These are phyloP conservation scores for Bellardia pandia DNA, from an alignment of 2,888 invertebrate species.

Conservation along the genomic window DNA sequence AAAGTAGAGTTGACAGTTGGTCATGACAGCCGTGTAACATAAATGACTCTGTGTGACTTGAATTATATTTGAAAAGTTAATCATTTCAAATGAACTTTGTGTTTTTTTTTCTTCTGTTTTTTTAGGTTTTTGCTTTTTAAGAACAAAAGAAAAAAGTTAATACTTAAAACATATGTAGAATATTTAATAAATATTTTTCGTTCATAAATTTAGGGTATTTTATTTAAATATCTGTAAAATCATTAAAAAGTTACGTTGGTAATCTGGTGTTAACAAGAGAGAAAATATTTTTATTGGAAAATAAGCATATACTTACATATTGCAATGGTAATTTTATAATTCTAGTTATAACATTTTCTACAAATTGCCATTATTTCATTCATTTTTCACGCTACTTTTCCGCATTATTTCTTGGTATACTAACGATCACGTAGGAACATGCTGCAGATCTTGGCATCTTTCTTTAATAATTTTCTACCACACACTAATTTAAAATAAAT, in stretches of 20 bases:
- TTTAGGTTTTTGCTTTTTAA: background rate
- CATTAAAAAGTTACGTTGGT: background rate
- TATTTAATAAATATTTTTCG: background rate
- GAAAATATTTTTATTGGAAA: background rate
- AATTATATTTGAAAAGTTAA: slow-evolving; percentile 69
- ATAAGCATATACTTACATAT: background rate
- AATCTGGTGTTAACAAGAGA: background rate
- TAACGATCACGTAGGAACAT: background rate
- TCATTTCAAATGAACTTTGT: slow-evolving; percentile 62
- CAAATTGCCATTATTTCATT: slow-evolving; percentile 44
- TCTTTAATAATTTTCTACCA: background rate
- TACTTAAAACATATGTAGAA: background rate
- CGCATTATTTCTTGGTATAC: slow-evolving; percentile 13
- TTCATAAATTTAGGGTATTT: slow-evolving; percentile 4
- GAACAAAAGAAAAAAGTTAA: slow-evolving; percentile 11
- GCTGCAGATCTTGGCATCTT: background rate
- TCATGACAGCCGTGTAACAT: slow-evolving; percentile 72
- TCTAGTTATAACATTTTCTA: background rate
- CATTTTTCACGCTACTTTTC: slow-evolving; percentile 55
- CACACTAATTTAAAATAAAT: slow-evolving; percentile 3
- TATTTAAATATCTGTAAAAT: background rate
- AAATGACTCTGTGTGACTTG: slow-evolving; percentile 69
- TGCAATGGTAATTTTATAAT: background rate
- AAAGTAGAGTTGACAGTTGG: slow-evolving; percentile 70
- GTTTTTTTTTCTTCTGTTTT: background rate